Evolutionary conservation across 2,113 vertebrate species (phyloP), one percentile per base, ranked within the genome.

Genomic region (Chroicocephalus ridibundus): DNA sequence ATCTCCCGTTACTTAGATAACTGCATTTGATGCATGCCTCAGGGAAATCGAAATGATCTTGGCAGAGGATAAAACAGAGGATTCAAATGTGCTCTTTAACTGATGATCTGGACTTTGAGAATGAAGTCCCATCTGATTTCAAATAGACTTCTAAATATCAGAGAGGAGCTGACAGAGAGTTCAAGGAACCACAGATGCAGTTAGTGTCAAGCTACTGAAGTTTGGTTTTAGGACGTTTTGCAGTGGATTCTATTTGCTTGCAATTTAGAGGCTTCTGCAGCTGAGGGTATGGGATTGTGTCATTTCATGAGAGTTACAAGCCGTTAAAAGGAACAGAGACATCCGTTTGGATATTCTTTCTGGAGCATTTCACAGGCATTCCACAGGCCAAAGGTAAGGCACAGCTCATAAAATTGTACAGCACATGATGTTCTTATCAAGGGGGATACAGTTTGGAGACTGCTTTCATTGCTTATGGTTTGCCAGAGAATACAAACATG

Each of bases 141-240:
- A 96, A 91, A 96, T 97, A 96, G 97, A 96, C 96, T 97, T 95
- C 94, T 92, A 94, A 94, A 91, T 97, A 97, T 96, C 97, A 96
- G 94, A 96, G 94, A 97, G 94, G 74, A 91, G 93, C 64, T 94
- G 95, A 96, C 94, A 96, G 42, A 82, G 72, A 88, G 83, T 96
- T 96, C 91, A 96, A 97, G 96, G 69, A 94, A 90, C 82, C 93
- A 92, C 94, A 94, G 82, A 97, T 77, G 65, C 90, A 85, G 96
- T 96, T 96, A 97, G 89, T 95, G 97, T 96, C 93, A 96, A 94
- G 32, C 51, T 96, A 93, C 95, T 97, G 96, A 96, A 96, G 96
- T 95, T 93, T 93, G 79, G 52, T 8, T 86, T 97, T 83, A 86
- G 91, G 94, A 95, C 1, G 1, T 91, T 96, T 96, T 96, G 90